These are phyloP conservation scores for Leucophenga maculata DNA, from an alignment of 2,888 invertebrate species.

Conservation along the genomic window DNA sequence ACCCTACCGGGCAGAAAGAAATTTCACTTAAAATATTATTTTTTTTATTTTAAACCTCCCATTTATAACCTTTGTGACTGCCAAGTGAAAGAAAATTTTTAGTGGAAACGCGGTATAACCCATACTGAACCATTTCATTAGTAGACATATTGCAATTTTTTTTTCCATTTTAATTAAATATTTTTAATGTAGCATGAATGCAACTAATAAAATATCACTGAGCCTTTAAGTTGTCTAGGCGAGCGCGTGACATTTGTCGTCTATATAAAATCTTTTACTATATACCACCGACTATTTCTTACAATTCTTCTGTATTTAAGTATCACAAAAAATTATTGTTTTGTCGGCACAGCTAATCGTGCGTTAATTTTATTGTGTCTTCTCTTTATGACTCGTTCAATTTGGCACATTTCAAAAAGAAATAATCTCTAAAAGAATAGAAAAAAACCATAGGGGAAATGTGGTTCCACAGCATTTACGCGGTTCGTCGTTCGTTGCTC, in stretches of 20 bases:
- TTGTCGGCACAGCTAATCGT: constrained; percentile 41
- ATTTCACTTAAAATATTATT: too few species aligned
- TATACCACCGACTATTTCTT: too few species aligned
- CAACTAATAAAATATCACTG: constrained; percentile 20
- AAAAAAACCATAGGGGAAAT: background rate
- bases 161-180: constrained; percentile 15
- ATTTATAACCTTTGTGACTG: too few species aligned
- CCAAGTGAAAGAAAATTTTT: too few species aligned
- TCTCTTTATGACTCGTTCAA: constrained; percentile 58
- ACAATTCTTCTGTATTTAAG: too few species aligned
- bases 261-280: too few species aligned
- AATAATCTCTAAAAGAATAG: constrained; percentile 17
- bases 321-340: background rate
- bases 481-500: background rate
- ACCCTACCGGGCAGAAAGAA: too few species aligned
- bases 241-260: too few species aligned
- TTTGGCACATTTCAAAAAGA: constrained; percentile 52
- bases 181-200: constrained; percentile 10
- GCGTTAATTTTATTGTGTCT: constrained; percentile 58
- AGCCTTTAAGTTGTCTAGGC: background rate
- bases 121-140: too few species aligned
- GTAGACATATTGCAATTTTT: background rate
- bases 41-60: too few species aligned
- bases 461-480: background rate
- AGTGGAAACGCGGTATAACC: too few species aligned